Percentiles rank a stretch among this genome's conserved stretches.
phyloP scores from a whole-genome alignment of 2,888 invertebrate genomes.

The Liodrosophila aerea region DNA sequence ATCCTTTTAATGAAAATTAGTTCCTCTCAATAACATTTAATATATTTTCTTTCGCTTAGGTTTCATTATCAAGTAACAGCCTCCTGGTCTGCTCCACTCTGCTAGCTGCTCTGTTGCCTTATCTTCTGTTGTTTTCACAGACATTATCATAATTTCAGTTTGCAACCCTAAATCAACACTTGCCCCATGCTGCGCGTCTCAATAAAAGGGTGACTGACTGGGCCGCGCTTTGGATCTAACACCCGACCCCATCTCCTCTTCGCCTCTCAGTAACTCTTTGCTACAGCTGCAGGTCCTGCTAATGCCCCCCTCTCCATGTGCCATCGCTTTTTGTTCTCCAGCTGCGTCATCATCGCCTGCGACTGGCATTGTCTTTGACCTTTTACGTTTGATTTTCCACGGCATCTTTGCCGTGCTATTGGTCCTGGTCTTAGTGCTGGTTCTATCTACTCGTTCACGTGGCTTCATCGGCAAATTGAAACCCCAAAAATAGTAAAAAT shows the following conservation, averaged over 20 bases:
- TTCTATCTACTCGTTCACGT: constrained; percentile 62
- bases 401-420: constrained; percentile 57
- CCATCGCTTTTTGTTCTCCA: constrained; percentile 4
- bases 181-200: constrained; percentile 53
- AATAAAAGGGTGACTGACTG: constrained; percentile 65
- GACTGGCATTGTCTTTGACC: constrained; percentile 52
- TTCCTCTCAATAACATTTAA: constrained; percentile 80
- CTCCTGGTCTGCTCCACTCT: neutral
- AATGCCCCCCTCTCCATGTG: neutral
- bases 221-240: neutral
- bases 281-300: neutral
- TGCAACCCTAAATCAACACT: constrained; percentile 81
- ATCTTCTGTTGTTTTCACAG: constrained; percentile 70
- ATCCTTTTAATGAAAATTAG: constrained; percentile 82
- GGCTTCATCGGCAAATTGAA: constrained; percentile 65
- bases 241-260: neutral
- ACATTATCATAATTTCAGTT: constrained; percentile 81
- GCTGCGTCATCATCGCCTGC: constrained; percentile 5
- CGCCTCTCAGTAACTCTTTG: neutral
- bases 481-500: constrained; percentile 71
- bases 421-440: constrained; percentile 25
- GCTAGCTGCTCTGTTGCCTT: constrained; percentile 13
- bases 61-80: constrained; percentile 33
- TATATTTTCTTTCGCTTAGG: constrained; percentile 75
- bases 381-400: constrained; percentile 71